Evolutionary conservation across 1,140 invertebrate species (phyloP).

Genomic region (Brevipalpus yothersi): DNA sequence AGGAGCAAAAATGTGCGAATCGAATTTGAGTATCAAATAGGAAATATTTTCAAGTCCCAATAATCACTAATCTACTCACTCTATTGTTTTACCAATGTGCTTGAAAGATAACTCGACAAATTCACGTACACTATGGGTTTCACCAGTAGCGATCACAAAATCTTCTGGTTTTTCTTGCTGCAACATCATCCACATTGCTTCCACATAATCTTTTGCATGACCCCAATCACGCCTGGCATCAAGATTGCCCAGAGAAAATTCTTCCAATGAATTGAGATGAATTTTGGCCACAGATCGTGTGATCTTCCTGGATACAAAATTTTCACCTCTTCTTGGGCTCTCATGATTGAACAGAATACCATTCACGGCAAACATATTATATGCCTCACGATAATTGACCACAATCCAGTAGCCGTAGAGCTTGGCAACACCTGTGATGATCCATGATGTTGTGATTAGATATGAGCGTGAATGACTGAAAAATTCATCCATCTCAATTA

Average conservation of each 20-base stretch:
- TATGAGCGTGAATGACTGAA: neutral
- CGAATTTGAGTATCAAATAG: neutral
- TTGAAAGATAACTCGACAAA: slow-evolving; percentile 82
- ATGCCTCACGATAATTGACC: slow-evolving; percentile 91
- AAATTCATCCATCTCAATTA: neutral
- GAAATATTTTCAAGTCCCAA: neutral
- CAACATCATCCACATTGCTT: slow-evolving; percentile 99
- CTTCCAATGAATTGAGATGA: slow-evolving; percentile 54
- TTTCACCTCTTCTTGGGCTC: slow-evolving; percentile 83
- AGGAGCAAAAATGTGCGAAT: neutral
- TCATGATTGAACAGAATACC: slow-evolving; percentile 99
- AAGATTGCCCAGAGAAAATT: slow-evolving; percentile 76
- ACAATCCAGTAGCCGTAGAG: slow-evolving; percentile 98
- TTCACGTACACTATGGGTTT: slow-evolving; percentile 79
- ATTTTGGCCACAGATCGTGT: slow-evolving; percentile 94
- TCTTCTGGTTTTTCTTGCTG: slow-evolving; percentile 77
- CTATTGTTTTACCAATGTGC: slow-evolving; percentile 32
- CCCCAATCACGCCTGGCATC: slow-evolving; percentile 96
- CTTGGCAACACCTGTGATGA: slow-evolving; percentile 57
- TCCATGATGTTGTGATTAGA: neutral
- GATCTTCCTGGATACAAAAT: slow-evolving; percentile 96
- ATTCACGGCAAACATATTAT: slow-evolving; percentile 92
- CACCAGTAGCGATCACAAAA: slow-evolving; percentile 89
- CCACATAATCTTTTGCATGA: slow-evolving; percentile 94
- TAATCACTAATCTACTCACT: slow-evolving; percentile 18